A percentile compares a stretch with the other conserved stretches of the same genome.
phyloP scores from a whole-genome alignment of 2,888 invertebrate genomes.

The Sialis lutaria region DNA sequence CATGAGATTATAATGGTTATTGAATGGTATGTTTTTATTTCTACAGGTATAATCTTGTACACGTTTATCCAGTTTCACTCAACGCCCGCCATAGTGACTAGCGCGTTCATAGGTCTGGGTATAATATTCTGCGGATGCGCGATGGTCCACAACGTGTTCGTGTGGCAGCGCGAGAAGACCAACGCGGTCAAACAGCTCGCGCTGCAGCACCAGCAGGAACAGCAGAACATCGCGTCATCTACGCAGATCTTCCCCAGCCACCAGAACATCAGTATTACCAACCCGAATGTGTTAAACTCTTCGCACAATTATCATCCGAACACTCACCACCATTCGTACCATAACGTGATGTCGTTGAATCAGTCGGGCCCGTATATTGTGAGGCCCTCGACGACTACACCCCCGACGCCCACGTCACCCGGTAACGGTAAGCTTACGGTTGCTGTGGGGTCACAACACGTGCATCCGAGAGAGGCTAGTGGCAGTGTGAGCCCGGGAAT shows the following conservation, averaged over 20 bases:
- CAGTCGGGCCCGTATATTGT: constrained; percentile 36
- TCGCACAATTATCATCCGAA: constrained; percentile 10
- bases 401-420: constrained; percentile 23
- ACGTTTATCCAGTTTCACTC: constrained; percentile 86
- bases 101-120: constrained; percentile 77
- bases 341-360: constrained; percentile 14
- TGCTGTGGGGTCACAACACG: constrained; percentile 19
- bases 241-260: constrained; percentile 3
- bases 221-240: constrained; percentile 15
- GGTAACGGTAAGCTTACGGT: constrained; percentile 14
- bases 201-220: constrained; percentile 19
- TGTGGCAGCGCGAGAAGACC: constrained; percentile 85
- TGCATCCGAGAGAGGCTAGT: constrained; percentile 30
- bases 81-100: constrained; percentile 79
- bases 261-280: constrained; percentile 12
- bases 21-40: constrained; percentile 7
- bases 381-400: constrained; percentile 42
- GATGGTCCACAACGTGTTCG: constrained; percentile 87
- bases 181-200: constrained; percentile 52
- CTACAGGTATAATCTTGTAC: constrained; percentile 76
- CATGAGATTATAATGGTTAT: too few species aligned
- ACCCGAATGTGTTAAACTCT: constrained; percentile 11
- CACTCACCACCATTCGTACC: constrained; percentile 5
- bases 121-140: constrained; percentile 85
- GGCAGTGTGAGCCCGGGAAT: constrained; percentile 46